Evolutionary conservation across 53 echinoderm and acorn worm species (phyloP), one percentile per base, ranked within the genome.

Genomic region (Patiria pectinifera): DNA sequence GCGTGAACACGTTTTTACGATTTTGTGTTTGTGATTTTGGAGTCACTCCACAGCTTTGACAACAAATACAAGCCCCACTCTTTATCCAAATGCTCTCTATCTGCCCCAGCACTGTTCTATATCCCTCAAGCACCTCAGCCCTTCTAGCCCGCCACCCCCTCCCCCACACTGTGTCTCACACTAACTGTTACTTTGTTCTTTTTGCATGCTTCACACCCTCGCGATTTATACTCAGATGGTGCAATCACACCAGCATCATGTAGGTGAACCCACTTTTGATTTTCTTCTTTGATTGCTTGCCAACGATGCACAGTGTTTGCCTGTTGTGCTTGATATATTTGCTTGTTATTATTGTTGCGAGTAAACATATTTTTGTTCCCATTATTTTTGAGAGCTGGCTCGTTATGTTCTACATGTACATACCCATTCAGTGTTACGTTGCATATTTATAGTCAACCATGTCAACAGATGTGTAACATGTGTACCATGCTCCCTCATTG

Each of bases 221-320:
- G 76, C 88, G 59, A 61, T 88, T 7, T 80, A 53, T 6, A 53
- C 91, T 93, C 85, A 83, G 83, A 93, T 87, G 87, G 59, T 87
- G 35, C 82, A 19, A 69, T 87, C 81, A 71, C 87, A 15, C 70
- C 82, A 89, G 76, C 78, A 88, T 91, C 83, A 84, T 91, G 84
- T 84, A 90, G 90, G 90, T 90, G 90, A 90, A 90, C 63, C 81
- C 90, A 90, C 90, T 90, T 90, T 53, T 60, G 77, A 45, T 90
- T 80, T 81, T 12, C 45, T 90, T 90, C 69, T 90, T 62, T 74
- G 45, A 48, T 72, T 71, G 35, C 45, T n/a, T 85, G 80, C 47
- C 45, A 46, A 46, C 80, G 46, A 15, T 35, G 80, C 45, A 79
- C 43, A n/a, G 45, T 12, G 46, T 79, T 26, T 15, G 12, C 47